phyloP scores from a whole-genome alignment of 2,888 invertebrate genomes.

The Sussaba pulchella region DNA sequence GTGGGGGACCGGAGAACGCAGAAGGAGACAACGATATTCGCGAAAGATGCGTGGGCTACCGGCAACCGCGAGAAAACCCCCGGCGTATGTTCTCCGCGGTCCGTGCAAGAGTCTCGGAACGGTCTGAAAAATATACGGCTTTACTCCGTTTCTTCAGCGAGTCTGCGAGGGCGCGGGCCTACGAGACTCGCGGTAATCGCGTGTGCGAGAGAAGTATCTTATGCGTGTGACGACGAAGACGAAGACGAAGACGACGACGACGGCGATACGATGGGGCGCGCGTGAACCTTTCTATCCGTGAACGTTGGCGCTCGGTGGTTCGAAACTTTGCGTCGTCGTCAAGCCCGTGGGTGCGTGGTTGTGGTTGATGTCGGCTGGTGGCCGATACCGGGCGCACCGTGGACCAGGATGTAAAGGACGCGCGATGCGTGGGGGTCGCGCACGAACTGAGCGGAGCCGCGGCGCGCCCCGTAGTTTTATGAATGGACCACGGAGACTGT shows the following conservation, averaged over 20 bases:
- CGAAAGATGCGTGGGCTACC: slow-evolving; percentile 50
- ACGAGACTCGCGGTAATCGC: too few species aligned
- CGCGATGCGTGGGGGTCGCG: slow-evolving; percentile 84
- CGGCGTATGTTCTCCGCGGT: not conserved
- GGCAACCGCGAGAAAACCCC: slow-evolving; percentile 36
- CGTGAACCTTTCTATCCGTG: slow-evolving; percentile 60
- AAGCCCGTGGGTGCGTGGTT: slow-evolving; percentile 42
- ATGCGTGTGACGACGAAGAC: too few species aligned
- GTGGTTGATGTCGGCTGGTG: slow-evolving; percentile 44
- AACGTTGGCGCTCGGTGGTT: slow-evolving; percentile 64
- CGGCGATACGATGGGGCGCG: slow-evolving; percentile 1
- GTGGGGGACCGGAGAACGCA: too few species aligned
- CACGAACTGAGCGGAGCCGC: slow-evolving; percentile 87
- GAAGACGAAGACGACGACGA: too few species aligned
- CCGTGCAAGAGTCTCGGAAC: not conserved
- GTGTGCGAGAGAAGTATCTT: too few species aligned
- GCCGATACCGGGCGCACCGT: slow-evolving; percentile 51
- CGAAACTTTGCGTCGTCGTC: slow-evolving; percentile 3
- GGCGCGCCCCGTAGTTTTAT: slow-evolving; percentile 92
- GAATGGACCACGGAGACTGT: slow-evolving; percentile 91
- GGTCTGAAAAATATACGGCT: not conserved
- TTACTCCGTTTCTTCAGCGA: not conserved
- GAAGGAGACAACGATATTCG: slow-evolving; percentile 24
- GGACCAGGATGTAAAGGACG: slow-evolving; percentile 77
- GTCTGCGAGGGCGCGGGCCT: slow-evolving; percentile 11